phyloP scores from a whole-genome alignment of 1,140 invertebrate genomes.

The Drosophila carrolli region DNA sequence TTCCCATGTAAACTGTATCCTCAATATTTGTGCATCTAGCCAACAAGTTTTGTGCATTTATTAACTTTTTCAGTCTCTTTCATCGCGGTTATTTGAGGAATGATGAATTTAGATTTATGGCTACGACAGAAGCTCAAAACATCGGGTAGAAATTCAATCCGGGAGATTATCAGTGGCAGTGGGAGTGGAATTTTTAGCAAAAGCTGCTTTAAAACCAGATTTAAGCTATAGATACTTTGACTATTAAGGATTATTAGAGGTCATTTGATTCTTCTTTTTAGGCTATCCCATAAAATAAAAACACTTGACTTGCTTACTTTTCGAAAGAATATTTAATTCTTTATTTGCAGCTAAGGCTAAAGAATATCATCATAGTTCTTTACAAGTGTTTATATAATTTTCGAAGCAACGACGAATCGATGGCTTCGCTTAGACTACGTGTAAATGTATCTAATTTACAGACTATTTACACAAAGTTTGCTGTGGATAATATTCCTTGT shows the following conservation, averaged over 20 bases:
- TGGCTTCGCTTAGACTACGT: conserved; percentile 58
- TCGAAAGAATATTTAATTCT: conserved; percentile 83
- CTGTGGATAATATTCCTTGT: conserved; percentile 63
- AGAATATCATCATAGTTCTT: conserved; percentile 64
- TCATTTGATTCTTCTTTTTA: neutral
- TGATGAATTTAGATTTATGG: conserved; percentile 25
- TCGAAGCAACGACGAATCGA: conserved; percentile 23
- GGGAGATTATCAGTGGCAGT: neutral
- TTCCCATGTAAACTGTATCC: conserved; percentile 33
- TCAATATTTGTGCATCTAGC: conserved; percentile 24
- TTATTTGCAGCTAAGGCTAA: conserved; percentile 82
- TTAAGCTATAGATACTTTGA: neutral
- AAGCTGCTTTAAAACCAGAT: neutral
- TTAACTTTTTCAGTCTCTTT: conserved; percentile 15
- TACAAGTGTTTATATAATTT: conserved; percentile 39
- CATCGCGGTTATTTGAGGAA: conserved; percentile 28
- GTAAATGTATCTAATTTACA: conserved; percentile 67
- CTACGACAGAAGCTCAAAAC: conserved; percentile 10
- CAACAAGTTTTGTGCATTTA: conserved; percentile 41
- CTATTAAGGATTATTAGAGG: conserved; percentile 2
- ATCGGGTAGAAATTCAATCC: conserved; percentile 2
- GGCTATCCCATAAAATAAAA: conserved; percentile 5
- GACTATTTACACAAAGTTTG: conserved; percentile 76
- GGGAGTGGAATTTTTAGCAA: neutral
- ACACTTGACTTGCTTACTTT: conserved; percentile 26